Conservation (phyloP, 1,140 invertebrate genomes). For the Drosophila insularis region DNA sequence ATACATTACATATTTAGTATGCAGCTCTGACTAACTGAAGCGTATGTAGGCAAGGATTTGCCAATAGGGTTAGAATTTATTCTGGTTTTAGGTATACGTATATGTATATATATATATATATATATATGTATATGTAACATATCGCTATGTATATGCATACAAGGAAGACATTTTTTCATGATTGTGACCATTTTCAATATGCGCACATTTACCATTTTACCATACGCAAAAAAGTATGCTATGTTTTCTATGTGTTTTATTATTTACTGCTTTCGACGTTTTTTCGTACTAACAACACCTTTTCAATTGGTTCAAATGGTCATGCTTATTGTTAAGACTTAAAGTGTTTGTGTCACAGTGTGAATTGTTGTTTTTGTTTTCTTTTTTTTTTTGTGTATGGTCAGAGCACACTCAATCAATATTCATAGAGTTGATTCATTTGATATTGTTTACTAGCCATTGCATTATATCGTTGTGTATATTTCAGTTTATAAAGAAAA, state of each 20-base stretch:
- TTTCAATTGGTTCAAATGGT: slow-evolving; percentile 48
- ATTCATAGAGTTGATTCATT: slow-evolving; percentile 40
- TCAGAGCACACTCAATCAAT: slow-evolving; percentile 47
- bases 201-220: background rate
- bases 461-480: slow-evolving; percentile 39
- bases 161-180: slow-evolving; percentile 83
- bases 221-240: slow-evolving; percentile 33
- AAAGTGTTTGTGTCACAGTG: slow-evolving; percentile 30
- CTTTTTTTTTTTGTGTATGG: slow-evolving; percentile 11
- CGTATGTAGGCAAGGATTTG: slow-evolving; percentile 51
- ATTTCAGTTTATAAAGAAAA: slow-evolving; percentile 63
- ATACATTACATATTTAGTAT: slow-evolving; percentile 39
- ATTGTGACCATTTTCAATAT: slow-evolving; percentile 79
- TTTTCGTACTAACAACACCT: slow-evolving; percentile 4
- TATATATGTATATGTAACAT: slow-evolving; percentile 71
- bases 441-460: background rate
- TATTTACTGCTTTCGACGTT: background rate
- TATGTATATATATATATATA: slow-evolving; percentile 46
- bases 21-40: slow-evolving; percentile 58
- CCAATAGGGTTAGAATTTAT: slow-evolving; percentile 50
- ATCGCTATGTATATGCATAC: slow-evolving; percentile 75
- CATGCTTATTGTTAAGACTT: slow-evolving; percentile 61
- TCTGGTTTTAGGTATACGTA: slow-evolving; percentile 47
- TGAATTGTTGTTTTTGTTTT: background rate
- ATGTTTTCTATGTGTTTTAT: slow-evolving; percentile 15